These are phyloP conservation scores for Neocrepidodera transversa DNA, from an alignment of 2,888 invertebrate species.

Conservation along the genomic window DNA sequence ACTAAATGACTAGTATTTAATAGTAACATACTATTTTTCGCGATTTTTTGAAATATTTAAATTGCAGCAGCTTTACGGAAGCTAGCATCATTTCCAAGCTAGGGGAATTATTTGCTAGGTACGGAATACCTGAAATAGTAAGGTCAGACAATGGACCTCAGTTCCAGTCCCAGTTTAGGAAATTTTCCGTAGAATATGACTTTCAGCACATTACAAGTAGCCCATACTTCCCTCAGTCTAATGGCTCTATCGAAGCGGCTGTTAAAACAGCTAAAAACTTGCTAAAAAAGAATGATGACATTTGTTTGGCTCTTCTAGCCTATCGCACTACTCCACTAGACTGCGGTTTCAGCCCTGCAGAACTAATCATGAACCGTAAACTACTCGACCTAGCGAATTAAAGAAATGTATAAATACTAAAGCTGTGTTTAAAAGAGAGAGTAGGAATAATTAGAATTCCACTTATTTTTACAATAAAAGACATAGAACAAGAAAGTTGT, in stretches of 20 bases:
- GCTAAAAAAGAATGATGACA: constrained; percentile 25
- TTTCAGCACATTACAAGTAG: constrained; percentile 34
- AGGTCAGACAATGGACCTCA: constrained; percentile 44
- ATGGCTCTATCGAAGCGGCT: constrained; percentile 27
- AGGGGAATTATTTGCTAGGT: constrained; percentile 40
- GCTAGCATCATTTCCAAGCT: constrained; percentile 36
- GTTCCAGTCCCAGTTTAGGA: constrained; percentile 37
- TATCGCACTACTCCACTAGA: constrained; percentile 26
- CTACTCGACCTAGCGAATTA: constrained; percentile 3
- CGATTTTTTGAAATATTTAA: constrained; percentile 36
- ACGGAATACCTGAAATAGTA: constrained; percentile 42
- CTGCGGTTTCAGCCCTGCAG: constrained; percentile 15
- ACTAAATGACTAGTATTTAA: constrained; percentile 24
- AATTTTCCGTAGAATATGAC: constrained; percentile 27
- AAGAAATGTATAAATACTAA: too few relatives aligned
- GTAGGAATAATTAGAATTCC: too few relatives aligned
- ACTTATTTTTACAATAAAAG: neutral
- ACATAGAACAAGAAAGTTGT: too few relatives aligned
- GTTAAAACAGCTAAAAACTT: constrained; percentile 26
- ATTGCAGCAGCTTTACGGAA: constrained; percentile 23
- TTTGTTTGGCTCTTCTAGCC: constrained; percentile 21
- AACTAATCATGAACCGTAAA: constrained; percentile 10
- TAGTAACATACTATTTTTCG: constrained; percentile 38
- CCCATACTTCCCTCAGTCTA: constrained; percentile 32
- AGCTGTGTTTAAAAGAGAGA: too few relatives aligned